A percentile compares a stretch with the other conserved stretches of the same genome.
phyloP scores from a whole-genome alignment of 1,140 invertebrate species.

The Calosoma granatense region DNA sequence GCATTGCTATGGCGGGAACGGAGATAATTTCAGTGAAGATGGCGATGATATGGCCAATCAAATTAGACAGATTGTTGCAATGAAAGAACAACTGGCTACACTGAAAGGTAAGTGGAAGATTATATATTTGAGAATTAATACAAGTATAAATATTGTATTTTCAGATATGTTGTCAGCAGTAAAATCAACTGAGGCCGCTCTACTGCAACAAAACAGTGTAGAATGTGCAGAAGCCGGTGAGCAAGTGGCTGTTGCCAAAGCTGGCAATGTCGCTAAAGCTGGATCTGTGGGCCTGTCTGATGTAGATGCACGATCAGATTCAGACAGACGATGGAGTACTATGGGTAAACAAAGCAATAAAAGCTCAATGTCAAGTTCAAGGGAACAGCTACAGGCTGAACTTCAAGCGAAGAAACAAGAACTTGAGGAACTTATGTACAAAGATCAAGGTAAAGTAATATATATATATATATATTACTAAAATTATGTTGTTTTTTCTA shows the following conservation, averaged over 20 bases:
- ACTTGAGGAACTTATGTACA: slow-evolving; percentile 36
- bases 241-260: neutral
- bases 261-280: neutral
- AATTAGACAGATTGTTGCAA: slow-evolving; percentile 29
- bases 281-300: neutral
- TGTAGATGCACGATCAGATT: neutral
- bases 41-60: slow-evolving; percentile 15
- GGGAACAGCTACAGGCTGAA: slow-evolving; percentile 23
- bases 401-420: slow-evolving; percentile 33
- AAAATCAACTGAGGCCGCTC: slow-evolving; percentile 1
- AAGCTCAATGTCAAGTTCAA: neutral
- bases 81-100: slow-evolving; percentile 32
- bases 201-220: neutral
- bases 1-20: slow-evolving; percentile 27
- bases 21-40: slow-evolving; percentile 24
- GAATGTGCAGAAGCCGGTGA: neutral
- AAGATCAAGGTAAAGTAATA: slow-evolving; percentile 31
- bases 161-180: neutral
- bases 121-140: neutral
- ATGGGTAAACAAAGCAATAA: slow-evolving; percentile 3
- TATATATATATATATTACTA: neutral
- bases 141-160: neutral
- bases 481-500: too few relatives aligned
- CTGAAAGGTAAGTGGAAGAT: slow-evolving; percentile 31
- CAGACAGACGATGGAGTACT: neutral